Evolutionary conservation across 2,888 invertebrate species (phyloP), one percentile per base, ranked within the genome.

Genomic region (Acleris emargana): DNA sequence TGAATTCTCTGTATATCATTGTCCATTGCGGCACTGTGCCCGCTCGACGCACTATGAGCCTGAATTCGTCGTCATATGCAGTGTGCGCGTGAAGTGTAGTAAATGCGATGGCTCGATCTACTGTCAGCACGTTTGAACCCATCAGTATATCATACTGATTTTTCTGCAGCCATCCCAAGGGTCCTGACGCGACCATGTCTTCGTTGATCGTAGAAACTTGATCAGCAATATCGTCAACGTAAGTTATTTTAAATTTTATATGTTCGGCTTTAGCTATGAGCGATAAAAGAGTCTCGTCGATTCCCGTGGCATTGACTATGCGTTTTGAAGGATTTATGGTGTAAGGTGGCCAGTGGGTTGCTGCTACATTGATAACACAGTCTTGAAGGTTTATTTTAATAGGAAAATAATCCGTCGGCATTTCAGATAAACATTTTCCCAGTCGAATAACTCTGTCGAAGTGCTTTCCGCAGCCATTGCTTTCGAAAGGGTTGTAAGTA

Each of bases 401-500:
- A 76, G 28, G 6, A 79, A 77, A 64, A 76, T 84, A 13, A 85
- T 67, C 53, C 76, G 53, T n/a, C 1, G 28, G 38, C 0, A 68
- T 58, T 3, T 68, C 9, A n/a, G 71, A 57, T 16, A 67, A 68
- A 67, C 88, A 88, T 60, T 75, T 70, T 7, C 88, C 89, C 3
- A 75, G 72, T 38, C 72, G 64, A 20, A 81, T 79, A 13, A 88
- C 68, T 32, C 73, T 68, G 3, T 73, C 71, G 62, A 81, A 88
- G 49, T 78, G 76, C 61, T 76, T 80, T n/a, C 89, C 89, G 58
- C 89, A 89, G 0, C 78, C 79, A 57, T 77, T 82, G 52, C 88
- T 82, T 61, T 83, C 80, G 51, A 78, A 88, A 0, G 88, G 83
- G 68, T 88, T 82, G 68, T 86, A 88, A 1, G 83, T 77, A 64